Conservation (phyloP, 2,888 invertebrate genomes). For the Myathropa florea region DNA sequence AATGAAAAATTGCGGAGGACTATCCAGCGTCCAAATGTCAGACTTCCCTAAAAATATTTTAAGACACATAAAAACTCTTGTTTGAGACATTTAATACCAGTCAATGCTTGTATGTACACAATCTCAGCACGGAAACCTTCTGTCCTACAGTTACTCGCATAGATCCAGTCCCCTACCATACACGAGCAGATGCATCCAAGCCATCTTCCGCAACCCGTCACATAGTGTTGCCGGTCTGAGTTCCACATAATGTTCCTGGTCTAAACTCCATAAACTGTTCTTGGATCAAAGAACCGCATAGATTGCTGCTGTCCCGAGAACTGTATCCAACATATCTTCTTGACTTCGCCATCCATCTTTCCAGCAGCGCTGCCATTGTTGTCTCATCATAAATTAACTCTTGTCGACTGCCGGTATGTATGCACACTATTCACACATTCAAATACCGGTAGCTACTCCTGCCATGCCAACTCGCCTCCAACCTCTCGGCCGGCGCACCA, state of each 20-base stretch:
- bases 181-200: not conserved
- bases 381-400: slow-evolving; percentile 53
- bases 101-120: no score
- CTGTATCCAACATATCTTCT: slow-evolving; percentile 3
- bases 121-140: no score
- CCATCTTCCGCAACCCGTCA: not conserved
- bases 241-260: not conserved
- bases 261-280: slow-evolving; percentile 10
- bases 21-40: no score
- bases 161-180: not conserved
- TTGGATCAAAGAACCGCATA: slow-evolving; percentile 31
- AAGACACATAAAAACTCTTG: no score
- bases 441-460: slow-evolving; percentile 39
- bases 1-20: no score
- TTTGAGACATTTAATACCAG: no score
- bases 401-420: not conserved
- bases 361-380: slow-evolving; percentile 40
- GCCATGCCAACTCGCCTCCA: not conserved
- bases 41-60: no score
- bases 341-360: not conserved
- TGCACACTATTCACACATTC: slow-evolving; percentile 22
- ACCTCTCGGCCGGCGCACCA: not conserved
- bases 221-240: not conserved
- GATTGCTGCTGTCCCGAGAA: slow-evolving; percentile 1
- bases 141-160: not conserved